These are phyloP conservation scores for Microchirus variegatus DNA, from an alignment of 2,797 vertebrate species.

Conservation along the genomic window DNA sequence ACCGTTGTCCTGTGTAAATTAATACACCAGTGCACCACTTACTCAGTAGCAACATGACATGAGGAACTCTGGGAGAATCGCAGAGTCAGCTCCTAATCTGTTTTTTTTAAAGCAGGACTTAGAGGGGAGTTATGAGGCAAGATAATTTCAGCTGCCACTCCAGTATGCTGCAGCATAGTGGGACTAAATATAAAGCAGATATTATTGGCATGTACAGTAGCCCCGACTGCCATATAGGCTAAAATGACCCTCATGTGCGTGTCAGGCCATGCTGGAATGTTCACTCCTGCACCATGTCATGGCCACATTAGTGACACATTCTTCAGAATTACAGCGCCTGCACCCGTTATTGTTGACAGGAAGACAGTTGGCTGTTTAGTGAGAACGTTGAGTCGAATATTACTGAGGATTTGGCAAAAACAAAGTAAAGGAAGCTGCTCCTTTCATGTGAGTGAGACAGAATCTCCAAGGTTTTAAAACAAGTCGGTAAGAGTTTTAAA, in stretches of 20 bases:
- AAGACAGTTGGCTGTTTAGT: constrained; percentile 27
- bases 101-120: constrained; percentile 49
- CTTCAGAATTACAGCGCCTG: constrained; percentile 41
- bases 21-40: constrained; percentile 65
- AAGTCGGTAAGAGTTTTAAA: constrained; percentile 28
- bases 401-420: constrained; percentile 1
- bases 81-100: constrained; percentile 69
- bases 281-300: constrained; percentile 59
- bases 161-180: constrained; percentile 57
- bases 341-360: constrained; percentile 44
- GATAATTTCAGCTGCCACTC: constrained; percentile 77
- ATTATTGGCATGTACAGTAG: constrained; percentile 75
- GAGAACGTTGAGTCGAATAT: constrained; percentile 7
- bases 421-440: not conserved
- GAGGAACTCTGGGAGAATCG: constrained; percentile 59
- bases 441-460: not conserved
- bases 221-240: constrained; percentile 64
- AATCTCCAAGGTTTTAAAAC: constrained; percentile 3
- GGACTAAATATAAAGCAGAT: constrained; percentile 81
- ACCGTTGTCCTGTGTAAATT: constrained; percentile 57
- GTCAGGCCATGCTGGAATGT: constrained; percentile 67
- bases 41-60: constrained; percentile 60
- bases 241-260: constrained; percentile 54
- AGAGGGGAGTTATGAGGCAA: constrained; percentile 50
- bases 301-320: constrained; percentile 63